Base-by-base conservation (phyloP, 2,888 invertebrate species). In the Oligia strigilis region DNA sequence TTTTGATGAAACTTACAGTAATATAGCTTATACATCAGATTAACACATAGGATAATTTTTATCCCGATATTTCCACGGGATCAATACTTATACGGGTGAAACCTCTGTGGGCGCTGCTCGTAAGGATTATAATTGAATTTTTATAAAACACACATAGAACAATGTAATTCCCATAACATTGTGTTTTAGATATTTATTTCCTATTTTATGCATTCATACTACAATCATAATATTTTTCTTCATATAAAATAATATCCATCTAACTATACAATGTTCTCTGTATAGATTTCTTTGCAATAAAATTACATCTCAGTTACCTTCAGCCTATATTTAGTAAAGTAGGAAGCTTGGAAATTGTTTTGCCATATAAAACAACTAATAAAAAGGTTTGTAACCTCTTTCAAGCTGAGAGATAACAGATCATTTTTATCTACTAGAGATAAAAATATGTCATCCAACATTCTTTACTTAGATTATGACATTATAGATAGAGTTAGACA, bases 381-480 rank as follows among this genome's bases (percentile, higher is more conserved):
- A 81, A 67, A 66, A 78, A 36, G 40, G 23, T 23, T 3, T 17
- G 23, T 72, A 55, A 74, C 73, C 66, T 71, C 70, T 64, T 73
- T 83, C 62, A 23, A 55, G 55, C 29, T 9, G 69, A 43, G 60
- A 72, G 86, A 82, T 82, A 52, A 82, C 60, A 75, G 86, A 82
- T 82, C 8, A 3, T 19, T 65, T 85, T 82, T 86, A 82, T 82
- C 82, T 75, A 13, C 11, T 29, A 8, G 14, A 86, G 82, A 86
- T 82, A 86, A 86, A 74, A 70, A 82, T 82, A 60, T 86, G 14
- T 66, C 85, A 49, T 81, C 40, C 40, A 69, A 65, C 76, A 86
- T 71, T 70, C 70, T 70, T 74, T 52, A 66, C 65, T 29, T 13
- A 86, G 75, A 86, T 82, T 72, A 72, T 55, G 43, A 36, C 0